These are phyloP conservation scores for Odocoileus hemionus DNA, from an alignment of 2,113 vertebrate species.

Conservation along the genomic window DNA sequence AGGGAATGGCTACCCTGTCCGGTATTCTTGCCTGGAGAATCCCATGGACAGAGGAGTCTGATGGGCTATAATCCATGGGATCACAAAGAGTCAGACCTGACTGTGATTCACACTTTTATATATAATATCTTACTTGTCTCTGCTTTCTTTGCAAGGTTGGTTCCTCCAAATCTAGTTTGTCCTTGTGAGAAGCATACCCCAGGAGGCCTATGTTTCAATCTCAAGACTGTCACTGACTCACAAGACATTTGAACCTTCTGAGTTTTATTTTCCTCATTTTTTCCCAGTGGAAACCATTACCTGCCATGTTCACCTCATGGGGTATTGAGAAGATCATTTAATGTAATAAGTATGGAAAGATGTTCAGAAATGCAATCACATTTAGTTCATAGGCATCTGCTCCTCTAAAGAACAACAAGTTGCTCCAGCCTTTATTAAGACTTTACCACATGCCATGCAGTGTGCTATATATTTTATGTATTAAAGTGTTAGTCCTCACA, in stretches of 20 bases:
- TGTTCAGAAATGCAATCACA: background rate
- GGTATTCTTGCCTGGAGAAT: background rate
- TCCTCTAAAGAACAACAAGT: background rate
- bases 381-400: background rate
- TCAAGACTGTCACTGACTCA: background rate
- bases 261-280: background rate
- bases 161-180: background rate
- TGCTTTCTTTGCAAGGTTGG: background rate
- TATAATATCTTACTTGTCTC: background rate
- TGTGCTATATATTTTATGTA: background rate
- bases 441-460: accelerated
- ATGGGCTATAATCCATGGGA: background rate
- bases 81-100: background rate
- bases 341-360: background rate
- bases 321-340: background rate
- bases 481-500: background rate
- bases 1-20: background rate
- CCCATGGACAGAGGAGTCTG: background rate
- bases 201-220: background rate
- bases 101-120: background rate
- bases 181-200: background rate
- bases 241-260: background rate
- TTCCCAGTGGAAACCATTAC: background rate
- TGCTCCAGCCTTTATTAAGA: background rate
- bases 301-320: background rate